Base-by-base conservation (phyloP, 2,113 vertebrate genomes). In the Leptocoma aspasia region DNA sequence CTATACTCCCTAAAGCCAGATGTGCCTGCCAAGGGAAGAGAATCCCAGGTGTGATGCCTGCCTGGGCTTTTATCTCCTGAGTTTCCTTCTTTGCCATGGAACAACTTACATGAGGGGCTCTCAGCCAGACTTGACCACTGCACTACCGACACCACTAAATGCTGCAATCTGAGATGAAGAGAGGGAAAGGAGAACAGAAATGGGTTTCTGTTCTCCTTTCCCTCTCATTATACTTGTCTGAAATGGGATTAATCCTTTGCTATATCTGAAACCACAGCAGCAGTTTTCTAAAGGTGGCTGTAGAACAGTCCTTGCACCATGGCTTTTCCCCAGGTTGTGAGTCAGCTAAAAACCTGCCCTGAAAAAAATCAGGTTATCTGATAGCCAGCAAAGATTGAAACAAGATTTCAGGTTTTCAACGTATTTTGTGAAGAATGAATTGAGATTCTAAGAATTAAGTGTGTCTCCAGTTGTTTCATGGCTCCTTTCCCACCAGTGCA, bases 51-150 rank as follows among this genome's bases (percentile, higher is more conserved):
- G 7, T 1, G 4, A 35, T 81, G 22, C 26, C 28, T 80, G 12
- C 39, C 13, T 7, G 42, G 33, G 22, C 14, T 89, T 95, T 84
- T 68, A 42, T 6, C 21, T 60, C 37, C 50, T 15, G 28, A 27
- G 9, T n/a, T 86, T 57, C 15, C 23, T 68, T 78, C 66, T 71
- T 81, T 60, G 52, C 56, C 15, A 3, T 30, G 57, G 33, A 66
- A 68, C 28, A 85, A 23, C 5, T 61, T 47, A 33, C 0, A 0
- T 13, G 41, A 41, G 23, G 13, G 4, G 2, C n/a, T 94, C 31
- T 60, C 2, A 6, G 31, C 19, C 66, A 77, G 63, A 15, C 61
- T 52, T 82, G 44, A 44, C 10, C 15, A 22, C 44, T 77, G 33
- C 12, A 21, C 49, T 82, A 15, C 31, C 61, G n/a, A 28, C 37